Base-by-base conservation (phyloP, 2,113 vertebrate species). In the Carettochelys insculpta region DNA sequence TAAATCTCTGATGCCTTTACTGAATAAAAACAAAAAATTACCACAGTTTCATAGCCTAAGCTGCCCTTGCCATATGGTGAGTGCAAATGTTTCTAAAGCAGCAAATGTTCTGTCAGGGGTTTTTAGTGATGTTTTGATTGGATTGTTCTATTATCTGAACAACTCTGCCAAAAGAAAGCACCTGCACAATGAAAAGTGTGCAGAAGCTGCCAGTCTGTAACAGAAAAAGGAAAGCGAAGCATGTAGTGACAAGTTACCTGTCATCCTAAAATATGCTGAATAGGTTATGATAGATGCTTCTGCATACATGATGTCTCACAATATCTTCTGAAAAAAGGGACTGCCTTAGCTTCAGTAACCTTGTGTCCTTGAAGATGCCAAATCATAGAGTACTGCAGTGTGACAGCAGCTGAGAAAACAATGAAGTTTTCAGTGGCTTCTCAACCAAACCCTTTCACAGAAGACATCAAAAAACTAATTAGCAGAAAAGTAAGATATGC, bases 11-110 rank as follows among this genome's bases (percentile, higher is more conserved):
- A 92, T 95, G 89, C 71, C 94, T 95, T 96, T 50, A 50, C 75
- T 92, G 58, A 92, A 65, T 58, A 78, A 97, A 96, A 83, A 45
- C 88, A 53, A 27, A 90, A n/a, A 96, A 97, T 95, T 89, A 96
- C 96, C 93, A 88, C 53, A 90, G 34, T 96, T 96, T 96, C 88
- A 84, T 83, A 95, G 86, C 85, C 86, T 93, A 91, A 95, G 90
- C 94, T 96, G 92, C 96, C 96, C 97, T 96, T 91, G 94, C 96
- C 96, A 97, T 98, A 97, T 98, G 98, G 91, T 65, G 94, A 97
- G 93, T 93, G 94, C 95, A 95, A 98, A 97, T 95, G 96, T 96
- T 98, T 97, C 94, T 93, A 96, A 96, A 97, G 96, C 88, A 96
- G 96, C 97, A 96, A 97, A 96, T 96, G 96, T 97, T 97, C 95